Base-by-base conservation (phyloP, 2,888 invertebrate species). In the Macaria notata region DNA sequence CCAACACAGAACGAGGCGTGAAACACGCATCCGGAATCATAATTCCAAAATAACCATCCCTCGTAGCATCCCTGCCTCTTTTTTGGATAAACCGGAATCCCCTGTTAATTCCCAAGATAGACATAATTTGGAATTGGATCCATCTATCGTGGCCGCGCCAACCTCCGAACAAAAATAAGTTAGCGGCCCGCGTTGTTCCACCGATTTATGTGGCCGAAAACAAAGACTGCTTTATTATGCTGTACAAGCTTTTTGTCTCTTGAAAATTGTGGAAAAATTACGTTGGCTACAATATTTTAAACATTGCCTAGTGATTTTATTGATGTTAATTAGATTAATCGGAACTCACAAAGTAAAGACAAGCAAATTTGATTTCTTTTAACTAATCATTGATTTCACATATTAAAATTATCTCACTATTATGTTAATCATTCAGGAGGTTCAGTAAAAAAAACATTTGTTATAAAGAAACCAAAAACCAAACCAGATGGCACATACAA, bases 101-200 rank as follows among this genome's bases (percentile, higher is more conserved):
- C 88, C 88, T 82, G 90, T 88, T 89, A 88, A 92, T 92, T 92
- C 92, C 92, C 92, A 92, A 90, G 92, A 90, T 88, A 90, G 86
- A 90, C 89, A 92, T 92, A 92, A 92, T 91, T 92, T 90, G 89
- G 91, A 92, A 92, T 92, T 92, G 92, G 92, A 92, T 92, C 88
- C 91, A 92, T 92, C 89, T 90, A 92, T 92, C 89, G 79, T 70
- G 58, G 92, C 88, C 86, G 79, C 71, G 58, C 62, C 81, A 83
- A 81, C 82, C 83, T 86, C 81, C 86, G 86, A 81, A 87, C 87
- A 86, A 86, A 90, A 88, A 89, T 91, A 88, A 86, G 85, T 86
- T 85, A 83, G 80, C 81, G 76, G 66, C 69, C 72, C 66, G 65
- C 62, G 71, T 74, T 78, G 77, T 75, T 73, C 77, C 66, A 65